Evolutionary conservation across 35 echinoderm and acorn worm species (phyloP).

Genomic region (Ophioderma brevispina): DNA sequence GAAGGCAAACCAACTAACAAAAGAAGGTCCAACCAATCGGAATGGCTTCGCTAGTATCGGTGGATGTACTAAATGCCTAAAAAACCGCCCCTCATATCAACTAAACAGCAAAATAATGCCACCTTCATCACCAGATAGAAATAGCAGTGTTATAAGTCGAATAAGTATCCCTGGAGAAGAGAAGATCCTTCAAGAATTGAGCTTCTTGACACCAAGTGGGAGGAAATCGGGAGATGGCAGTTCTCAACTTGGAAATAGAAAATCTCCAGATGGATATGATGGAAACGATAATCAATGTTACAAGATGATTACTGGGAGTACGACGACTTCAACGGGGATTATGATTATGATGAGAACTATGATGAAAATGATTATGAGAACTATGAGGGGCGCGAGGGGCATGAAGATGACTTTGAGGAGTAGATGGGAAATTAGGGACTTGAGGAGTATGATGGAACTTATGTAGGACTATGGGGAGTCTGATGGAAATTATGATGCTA

Average conservation of each 20-base stretch:
- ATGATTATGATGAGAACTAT: conserved; percentile 35
- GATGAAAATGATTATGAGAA: conserved; percentile 28
- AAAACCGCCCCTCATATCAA: no score
- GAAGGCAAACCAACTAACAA: no score
- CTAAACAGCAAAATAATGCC: no score
- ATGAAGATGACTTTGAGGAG: conserved; percentile 40
- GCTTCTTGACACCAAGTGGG: background rate
- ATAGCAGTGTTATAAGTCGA: background rate
- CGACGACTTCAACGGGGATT: conserved; percentile 40
- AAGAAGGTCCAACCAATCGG: no score
- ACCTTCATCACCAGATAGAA: no score
- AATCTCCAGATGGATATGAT: conserved; percentile 35
- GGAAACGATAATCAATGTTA: conserved; percentile 45
- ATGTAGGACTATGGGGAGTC: conserved; percentile 32
- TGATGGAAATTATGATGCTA: conserved; percentile 24
- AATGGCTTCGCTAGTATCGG: no score
- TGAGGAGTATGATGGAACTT: conserved; percentile 45
- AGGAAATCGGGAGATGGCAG: conserved; percentile 34
- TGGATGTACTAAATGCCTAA: no score
- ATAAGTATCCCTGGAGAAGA: conserved; percentile 11
- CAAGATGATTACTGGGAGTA: conserved; percentile 35
- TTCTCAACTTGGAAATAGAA: conserved; percentile 12
- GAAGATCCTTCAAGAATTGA: background rate
- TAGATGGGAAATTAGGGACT: no score
- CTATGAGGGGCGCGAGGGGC: conserved; percentile 11